Conservation (phyloP, 1,140 invertebrate genomes). For the Rhynchophorus ferrugineus region DNA sequence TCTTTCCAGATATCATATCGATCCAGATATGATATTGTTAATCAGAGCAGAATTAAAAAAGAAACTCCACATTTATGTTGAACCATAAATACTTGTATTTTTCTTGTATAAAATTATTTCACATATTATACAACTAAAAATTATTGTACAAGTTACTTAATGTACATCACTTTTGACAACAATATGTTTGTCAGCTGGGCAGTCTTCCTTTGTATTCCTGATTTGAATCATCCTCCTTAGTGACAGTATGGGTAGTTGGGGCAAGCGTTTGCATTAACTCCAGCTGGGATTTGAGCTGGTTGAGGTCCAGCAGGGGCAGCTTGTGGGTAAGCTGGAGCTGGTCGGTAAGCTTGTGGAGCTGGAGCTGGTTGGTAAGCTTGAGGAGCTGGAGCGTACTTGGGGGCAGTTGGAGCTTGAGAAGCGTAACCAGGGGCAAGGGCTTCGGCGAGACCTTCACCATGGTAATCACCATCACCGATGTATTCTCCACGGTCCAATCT, state of each 20-base stretch:
- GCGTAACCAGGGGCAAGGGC: conserved; percentile 34
- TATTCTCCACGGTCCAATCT: conserved; percentile 34
- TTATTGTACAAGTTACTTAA: too few species aligned
- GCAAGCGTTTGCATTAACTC: conserved; percentile 46
- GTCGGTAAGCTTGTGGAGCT: conserved; percentile 20
- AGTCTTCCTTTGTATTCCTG: conserved; percentile 10
- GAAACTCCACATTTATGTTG: too few species aligned
- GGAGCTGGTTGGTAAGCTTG: conserved; percentile 7
- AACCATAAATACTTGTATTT: too few species aligned
- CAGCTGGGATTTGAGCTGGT: conserved; percentile 45
- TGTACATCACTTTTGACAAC: conserved; percentile 23
- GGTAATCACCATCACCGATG: conserved; percentile 37
- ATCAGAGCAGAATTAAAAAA: too few species aligned
- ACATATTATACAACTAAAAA: too few species aligned
- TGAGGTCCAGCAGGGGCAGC: conserved; percentile 12
- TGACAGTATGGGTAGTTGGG: conserved; percentile 54
- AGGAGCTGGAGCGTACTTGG: conserved; percentile 6
- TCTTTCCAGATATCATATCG: too few species aligned
- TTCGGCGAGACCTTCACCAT: conserved; percentile 44
- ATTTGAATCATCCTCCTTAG: not conserved
- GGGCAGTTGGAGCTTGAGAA: conserved; percentile 17
- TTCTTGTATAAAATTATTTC: too few species aligned
- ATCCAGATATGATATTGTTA: too few species aligned
- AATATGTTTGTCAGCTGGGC: conserved; percentile 34
- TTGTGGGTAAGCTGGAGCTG: conserved; percentile 10